These are phyloP conservation scores for Anoplius nigerrimus DNA, from an alignment of 2,888 invertebrate genomes.

Conservation along the genomic window DNA sequence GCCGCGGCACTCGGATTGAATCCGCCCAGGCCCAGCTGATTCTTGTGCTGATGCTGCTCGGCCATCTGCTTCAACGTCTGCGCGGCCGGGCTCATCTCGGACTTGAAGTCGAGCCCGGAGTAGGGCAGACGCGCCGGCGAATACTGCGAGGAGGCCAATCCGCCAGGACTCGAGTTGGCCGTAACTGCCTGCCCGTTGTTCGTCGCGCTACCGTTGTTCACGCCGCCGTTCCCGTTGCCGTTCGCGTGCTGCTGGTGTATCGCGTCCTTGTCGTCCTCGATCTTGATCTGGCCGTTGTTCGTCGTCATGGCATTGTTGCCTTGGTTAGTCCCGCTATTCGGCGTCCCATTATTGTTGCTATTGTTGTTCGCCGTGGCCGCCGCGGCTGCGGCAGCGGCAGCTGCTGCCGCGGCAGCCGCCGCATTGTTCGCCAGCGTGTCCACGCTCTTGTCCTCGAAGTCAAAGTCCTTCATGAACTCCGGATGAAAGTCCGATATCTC, in stretches of 20 bases:
- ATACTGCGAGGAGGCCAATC: constrained; percentile 76
- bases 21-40: constrained; percentile 79
- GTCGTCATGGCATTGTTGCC: constrained; percentile 50
- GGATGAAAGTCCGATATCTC: constrained; percentile 89
- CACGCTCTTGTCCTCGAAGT: constrained; percentile 81
- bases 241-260: constrained; percentile 62
- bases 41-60: constrained; percentile 95
- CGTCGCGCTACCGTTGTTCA: constrained; percentile 65
- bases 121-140: constrained; percentile 76
- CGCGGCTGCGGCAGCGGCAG: constrained; percentile 52
- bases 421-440: constrained; percentile 58
- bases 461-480: constrained; percentile 88
- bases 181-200: constrained; percentile 59
- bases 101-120: constrained; percentile 75
- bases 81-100: constrained; percentile 92
- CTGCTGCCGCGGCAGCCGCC: constrained; percentile 45
- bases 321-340: neutral
- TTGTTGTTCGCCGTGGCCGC: constrained; percentile 34
- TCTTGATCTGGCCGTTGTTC: constrained; percentile 71
- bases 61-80: constrained; percentile 98
- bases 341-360: constrained; percentile 44
- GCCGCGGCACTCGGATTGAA: constrained; percentile 75
- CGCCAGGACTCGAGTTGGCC: constrained; percentile 69
- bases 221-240: constrained; percentile 40
- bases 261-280: constrained; percentile 71